Conservation (phyloP, 2,797 vertebrate species). For the Centroberyx gerrardi region DNA sequence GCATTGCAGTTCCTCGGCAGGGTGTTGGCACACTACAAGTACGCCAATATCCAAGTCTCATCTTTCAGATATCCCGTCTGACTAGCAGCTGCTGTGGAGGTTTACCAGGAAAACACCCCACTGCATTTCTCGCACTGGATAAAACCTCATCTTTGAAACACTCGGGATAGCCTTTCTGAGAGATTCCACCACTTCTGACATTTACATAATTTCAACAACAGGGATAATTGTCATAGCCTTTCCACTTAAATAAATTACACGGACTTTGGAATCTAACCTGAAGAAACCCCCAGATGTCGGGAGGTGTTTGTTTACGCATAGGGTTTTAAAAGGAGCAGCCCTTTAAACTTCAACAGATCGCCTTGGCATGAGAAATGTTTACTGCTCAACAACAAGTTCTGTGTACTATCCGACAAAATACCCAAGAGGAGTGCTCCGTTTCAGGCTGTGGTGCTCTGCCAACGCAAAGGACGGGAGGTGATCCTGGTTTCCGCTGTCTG, state of each 20-base stretch:
- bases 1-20: conserved; percentile 58
- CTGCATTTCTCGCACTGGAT: conserved; percentile 57
- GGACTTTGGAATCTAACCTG: background rate
- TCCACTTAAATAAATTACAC: background rate
- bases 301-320: background rate
- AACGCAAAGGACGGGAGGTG: conserved; percentile 46
- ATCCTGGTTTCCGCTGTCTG: conserved; percentile 62
- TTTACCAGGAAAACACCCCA: conserved; percentile 64
- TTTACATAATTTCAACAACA: background rate
- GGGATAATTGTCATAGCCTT: background rate
- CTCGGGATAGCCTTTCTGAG: background rate
- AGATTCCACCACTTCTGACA: conserved; percentile 10
- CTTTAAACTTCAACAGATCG: conserved; percentile 31
- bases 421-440: conserved; percentile 35
- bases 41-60: conserved; percentile 73
- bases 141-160: conserved; percentile 29
- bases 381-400: conserved; percentile 25
- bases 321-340: background rate
- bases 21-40: conserved; percentile 74
- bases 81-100: conserved; percentile 79
- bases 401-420: conserved; percentile 27
- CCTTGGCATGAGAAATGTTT: conserved; percentile 5
- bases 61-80: conserved; percentile 73
- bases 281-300: background rate
- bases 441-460: conserved; percentile 48